Conservation (phyloP, 2,113 vertebrate genomes). For the Epinephelus fuscoguttatus region DNA sequence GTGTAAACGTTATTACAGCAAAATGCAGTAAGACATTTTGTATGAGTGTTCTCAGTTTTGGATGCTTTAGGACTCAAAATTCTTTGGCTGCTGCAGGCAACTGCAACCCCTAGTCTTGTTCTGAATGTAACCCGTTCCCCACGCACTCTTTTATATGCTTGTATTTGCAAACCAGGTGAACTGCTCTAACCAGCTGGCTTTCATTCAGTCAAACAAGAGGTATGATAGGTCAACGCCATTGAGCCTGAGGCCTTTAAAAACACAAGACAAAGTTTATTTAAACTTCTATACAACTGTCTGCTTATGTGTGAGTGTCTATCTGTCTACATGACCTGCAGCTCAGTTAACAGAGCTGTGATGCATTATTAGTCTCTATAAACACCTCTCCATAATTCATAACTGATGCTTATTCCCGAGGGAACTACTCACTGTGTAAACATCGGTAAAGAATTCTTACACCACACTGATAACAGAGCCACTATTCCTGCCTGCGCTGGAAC, state of each 20-base stretch:
- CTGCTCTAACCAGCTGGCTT: constrained; percentile 41
- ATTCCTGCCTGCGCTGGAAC: not conserved
- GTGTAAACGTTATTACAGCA: not conserved
- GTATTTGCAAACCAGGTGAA: constrained; percentile 58
- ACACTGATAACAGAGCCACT: not conserved
- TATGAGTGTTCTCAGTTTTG: not conserved
- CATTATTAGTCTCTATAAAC: not conserved
- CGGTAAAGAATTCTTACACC: not conserved
- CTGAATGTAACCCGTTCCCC: constrained; percentile 6
- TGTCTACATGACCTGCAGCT: not conserved
- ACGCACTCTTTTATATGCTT: not conserved
- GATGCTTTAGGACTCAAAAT: constrained; percentile 33
- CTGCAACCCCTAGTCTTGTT: not conserved
- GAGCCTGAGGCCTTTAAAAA: constrained; percentile 15
- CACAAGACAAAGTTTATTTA: constrained; percentile 4
- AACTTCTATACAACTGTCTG: not conserved
- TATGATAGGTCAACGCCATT: not conserved
- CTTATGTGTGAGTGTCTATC: not conserved
- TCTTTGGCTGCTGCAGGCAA: constrained; percentile 2
- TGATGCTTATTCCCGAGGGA: not conserved
- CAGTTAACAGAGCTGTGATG: not conserved
- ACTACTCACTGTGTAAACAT: constrained; percentile 4
- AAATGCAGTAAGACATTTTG: not conserved
- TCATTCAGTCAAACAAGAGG: not conserved
- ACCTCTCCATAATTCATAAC: constrained; percentile 6